Evolutionary conservation across 1,140 invertebrate genomes (phyloP).

Genomic region (Sarcophaga peregrina): DNA sequence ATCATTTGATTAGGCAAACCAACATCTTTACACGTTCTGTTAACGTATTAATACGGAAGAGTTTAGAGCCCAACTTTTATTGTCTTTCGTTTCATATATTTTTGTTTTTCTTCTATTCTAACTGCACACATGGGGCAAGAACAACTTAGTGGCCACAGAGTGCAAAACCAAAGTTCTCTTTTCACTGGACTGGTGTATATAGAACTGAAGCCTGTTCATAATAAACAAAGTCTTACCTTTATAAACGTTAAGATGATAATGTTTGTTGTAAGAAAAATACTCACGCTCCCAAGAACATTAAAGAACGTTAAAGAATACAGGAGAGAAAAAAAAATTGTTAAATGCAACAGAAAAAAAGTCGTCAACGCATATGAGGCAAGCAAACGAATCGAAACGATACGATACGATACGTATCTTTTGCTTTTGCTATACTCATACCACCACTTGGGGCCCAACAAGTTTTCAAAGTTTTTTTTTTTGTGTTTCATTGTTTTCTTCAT

Average conservation of each 20-base stretch:
- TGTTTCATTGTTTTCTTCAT: no score
- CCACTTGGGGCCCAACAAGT: slow-evolving; percentile 2
- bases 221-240: no score
- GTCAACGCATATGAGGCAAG: slow-evolving; percentile 15
- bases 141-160: no score
- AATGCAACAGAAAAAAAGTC: background rate
- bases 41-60: no score
- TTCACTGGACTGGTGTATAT: no score
- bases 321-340: background rate
- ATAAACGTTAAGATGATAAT: background rate
- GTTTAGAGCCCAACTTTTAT: no score
- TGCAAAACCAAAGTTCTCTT: no score
- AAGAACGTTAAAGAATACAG: background rate
- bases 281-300: background rate
- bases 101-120: no score
- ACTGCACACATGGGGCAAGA: no score
- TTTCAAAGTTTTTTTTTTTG: background rate
- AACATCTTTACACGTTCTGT: background rate
- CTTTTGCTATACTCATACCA: no score
- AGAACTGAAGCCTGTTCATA: no score
- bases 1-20: background rate
- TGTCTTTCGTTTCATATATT: no score
- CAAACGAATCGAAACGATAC: background rate
- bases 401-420: slow-evolving; percentile 15
- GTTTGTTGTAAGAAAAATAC: background rate